Evolutionary conservation across 2,113 vertebrate species (phyloP).

Genomic region (Cettia cetti): DNA sequence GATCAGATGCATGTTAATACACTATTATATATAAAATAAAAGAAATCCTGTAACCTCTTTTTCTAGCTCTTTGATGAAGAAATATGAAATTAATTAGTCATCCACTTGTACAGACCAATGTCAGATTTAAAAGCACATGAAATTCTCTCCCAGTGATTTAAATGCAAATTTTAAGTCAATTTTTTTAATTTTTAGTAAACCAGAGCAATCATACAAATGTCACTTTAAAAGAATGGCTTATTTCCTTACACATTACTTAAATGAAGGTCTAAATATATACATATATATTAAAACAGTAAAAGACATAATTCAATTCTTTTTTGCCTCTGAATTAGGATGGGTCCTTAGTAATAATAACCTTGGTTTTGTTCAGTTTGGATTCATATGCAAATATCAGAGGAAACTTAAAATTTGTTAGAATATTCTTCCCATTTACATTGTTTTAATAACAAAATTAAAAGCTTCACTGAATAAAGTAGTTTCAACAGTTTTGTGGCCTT

Average conservation of each 20-base stretch:
- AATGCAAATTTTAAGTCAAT: neutral
- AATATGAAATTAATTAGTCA: constrained; percentile 2
- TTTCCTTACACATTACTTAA: neutral
- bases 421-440: neutral
- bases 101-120: neutral
- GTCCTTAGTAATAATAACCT: neutral
- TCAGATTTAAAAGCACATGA: neutral
- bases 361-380: neutral
- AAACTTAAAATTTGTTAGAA: neutral
- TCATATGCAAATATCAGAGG: neutral
- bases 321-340: neutral
- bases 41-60: neutral
- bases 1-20: constrained; percentile 25
- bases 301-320: neutral
- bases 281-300: constrained; percentile 23
- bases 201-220: neutral
- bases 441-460: neutral
- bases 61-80: constrained; percentile 29
- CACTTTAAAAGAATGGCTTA: constrained; percentile 1
- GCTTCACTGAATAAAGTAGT: neutral
- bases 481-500: neutral
- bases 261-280: neutral
- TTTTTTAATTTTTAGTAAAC: neutral
- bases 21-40: neutral
- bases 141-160: neutral